Conservation (phyloP, 2,113 vertebrate genomes). For the Oncorhynchus mykiss region DNA sequence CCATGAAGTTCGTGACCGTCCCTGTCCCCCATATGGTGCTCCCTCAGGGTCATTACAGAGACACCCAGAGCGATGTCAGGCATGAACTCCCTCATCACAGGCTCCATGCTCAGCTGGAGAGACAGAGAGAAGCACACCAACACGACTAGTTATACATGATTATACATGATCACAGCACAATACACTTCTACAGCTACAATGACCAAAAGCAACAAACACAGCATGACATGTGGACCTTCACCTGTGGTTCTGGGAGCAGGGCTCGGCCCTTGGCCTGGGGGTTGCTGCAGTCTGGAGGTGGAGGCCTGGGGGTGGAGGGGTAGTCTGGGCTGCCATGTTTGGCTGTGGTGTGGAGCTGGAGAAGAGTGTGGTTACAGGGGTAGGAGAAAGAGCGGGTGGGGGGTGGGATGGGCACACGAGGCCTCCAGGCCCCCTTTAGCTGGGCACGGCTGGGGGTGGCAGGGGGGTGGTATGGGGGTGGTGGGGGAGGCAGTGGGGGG, state of each 20-base stretch:
- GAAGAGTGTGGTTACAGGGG: constrained; percentile 89
- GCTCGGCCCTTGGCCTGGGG: constrained; percentile 76
- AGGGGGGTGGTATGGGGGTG: constrained; percentile 92
- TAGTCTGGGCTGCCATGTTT: constrained; percentile 83
- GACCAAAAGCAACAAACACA: not conserved
- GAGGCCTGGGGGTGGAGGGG: constrained; percentile 78
- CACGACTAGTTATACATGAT: not conserved
- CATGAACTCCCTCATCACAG: constrained; percentile 94
- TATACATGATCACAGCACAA: not conserved
- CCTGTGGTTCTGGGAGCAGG: constrained; percentile 84
- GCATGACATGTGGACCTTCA: constrained; percentile 39
- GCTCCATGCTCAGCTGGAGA: constrained; percentile 82
- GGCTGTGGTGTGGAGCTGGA: constrained; percentile 79
- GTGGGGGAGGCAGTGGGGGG: constrained; percentile 91
- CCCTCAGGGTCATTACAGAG: constrained; percentile 91
- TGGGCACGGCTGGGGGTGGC: constrained; percentile 85
- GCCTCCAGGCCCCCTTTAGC: constrained; percentile 91
- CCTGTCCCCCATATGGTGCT: constrained; percentile 85
- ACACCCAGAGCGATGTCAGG: constrained; percentile 97
- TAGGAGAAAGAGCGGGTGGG: constrained; percentile 96
- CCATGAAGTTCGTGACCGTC: constrained; percentile 78
- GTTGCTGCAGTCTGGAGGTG: constrained; percentile 89
- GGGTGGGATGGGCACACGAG: constrained; percentile 85
- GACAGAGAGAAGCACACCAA: constrained; percentile 36
- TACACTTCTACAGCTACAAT: not conserved